Evolutionary conservation across 2,113 vertebrate species (phyloP), one percentile per base, ranked within the genome.

Genomic region (Paradoxurus hermaphroditus): DNA sequence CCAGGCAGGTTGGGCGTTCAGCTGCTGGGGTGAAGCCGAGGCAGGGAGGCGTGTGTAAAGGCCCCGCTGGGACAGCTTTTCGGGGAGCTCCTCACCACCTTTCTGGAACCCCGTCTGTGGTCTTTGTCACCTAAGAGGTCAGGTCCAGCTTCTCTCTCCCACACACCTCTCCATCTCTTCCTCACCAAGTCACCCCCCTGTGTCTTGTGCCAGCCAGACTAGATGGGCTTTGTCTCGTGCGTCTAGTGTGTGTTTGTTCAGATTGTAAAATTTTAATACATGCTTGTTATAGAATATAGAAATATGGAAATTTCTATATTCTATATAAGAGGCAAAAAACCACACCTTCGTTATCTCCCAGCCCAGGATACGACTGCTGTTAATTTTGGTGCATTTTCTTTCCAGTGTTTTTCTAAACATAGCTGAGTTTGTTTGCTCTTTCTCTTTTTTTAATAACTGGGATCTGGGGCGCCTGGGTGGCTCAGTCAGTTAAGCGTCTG

Each of bases 1-100:
- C 39, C 14, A 16, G 8, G 62, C 5, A 62, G 41, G 82, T 29
- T 34, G n/a, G 56, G 56, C 44, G 62, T 25, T 36, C 0, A 49
- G 84, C 34, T 72, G 46, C 78, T 49, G 72, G 67, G 85, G 59
- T 34, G 16, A 51, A 0, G 70, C 8, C 1, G 1, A 11, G 65
- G 5, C 7, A 36, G 51, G 36, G 5, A 46, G 56, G 19, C 3
- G 0, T 31, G 2, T 14, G 4, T 10, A 11, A 7, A 49, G 34
- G 12, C 21, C 27, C 44, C 44, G 3, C 41, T 27, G 4, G 4
- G 70, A 63, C 14, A 62, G 29, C 85, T 90, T 19, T 53, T 39
- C 15, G 27, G 77, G 51, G 31, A 91, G 53, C 53, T 51, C 67
- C 63, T 72, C 29, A 13, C 39, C 34, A 1, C 15, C 65, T 75